Base-by-base conservation (phyloP, 2,888 invertebrate species). In the Ichneumoninae sp. region DNA sequence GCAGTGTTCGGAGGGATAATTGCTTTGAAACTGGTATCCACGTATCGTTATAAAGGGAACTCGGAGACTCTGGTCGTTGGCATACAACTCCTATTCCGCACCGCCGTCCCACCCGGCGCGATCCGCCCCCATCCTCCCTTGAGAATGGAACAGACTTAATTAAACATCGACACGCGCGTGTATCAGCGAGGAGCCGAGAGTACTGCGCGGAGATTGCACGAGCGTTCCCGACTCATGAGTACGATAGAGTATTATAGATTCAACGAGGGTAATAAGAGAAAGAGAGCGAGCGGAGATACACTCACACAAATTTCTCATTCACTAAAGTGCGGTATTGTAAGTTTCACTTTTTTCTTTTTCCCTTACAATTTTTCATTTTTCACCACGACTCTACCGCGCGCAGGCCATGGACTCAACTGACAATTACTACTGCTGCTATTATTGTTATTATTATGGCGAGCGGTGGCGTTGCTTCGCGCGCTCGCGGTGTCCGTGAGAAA, bases 91-190 rank as follows among this genome's bases (percentile, higher is more conserved):
- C 60, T 33, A 47, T 63, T 74, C 74, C 57, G 22, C 1, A 57
- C 26, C 54, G 22, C 26, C 57, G 57, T 57, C 26, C 22, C 57
- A 26, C 57, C 57, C 57, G 57, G 63, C 47, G 30, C 63, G n/a
- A 57, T 36, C 54, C 22, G 16, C 44, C 44, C 68, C 5, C 7
- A 1, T 16, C 22, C 19, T 60, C 63, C 74, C 63, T 30, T 33
- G 74, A 50, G 74, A 74, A 63, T 63, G 63, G 74, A 74, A 74
- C 74, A 74, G 74, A 74, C 74, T 74, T 74, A 74, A 74, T 74
- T 60, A 74, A 74, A 74, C 74, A 74, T 74, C 74, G 73, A 73
- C 73, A 73, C 73, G 73, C 73, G 73, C 73, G 47, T 60, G 73
- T 73, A 60, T 73, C 60, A 73, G 73, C 47, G 30, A 60, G 30